Evolutionary conservation across 1,140 invertebrate genomes (phyloP).

Genomic region (Drosophila guanche): DNA sequence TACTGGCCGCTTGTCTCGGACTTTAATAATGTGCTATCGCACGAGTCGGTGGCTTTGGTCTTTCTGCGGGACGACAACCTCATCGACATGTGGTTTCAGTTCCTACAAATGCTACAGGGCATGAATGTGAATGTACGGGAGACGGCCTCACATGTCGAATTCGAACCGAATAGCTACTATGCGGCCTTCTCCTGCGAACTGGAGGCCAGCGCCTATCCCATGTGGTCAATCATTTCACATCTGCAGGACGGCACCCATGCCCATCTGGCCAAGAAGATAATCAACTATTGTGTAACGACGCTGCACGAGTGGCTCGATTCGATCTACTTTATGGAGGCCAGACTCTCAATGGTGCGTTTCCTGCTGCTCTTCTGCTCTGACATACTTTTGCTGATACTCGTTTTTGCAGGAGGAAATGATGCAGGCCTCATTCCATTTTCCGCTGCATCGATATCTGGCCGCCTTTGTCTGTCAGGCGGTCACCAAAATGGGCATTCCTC

Average conservation of each 20-base stretch:
- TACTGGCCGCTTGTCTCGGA: slow-evolving; percentile 99
- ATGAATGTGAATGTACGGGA: slow-evolving; percentile 98
- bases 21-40: slow-evolving; percentile 98
- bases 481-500: slow-evolving; percentile 89
- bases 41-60: slow-evolving; percentile 93
- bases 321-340: slow-evolving; percentile 89
- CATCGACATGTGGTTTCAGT: slow-evolving; percentile 97
- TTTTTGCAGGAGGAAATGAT: slow-evolving; percentile 88
- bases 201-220: slow-evolving; percentile 97
- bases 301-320: slow-evolving; percentile 94
- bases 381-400: background rate
- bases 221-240: slow-evolving; percentile 97
- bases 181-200: slow-evolving; percentile 98
- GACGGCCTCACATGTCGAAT: slow-evolving; percentile 95
- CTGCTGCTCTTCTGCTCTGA: background rate
- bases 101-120: slow-evolving; percentile 97
- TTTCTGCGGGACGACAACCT: slow-evolving; percentile 94
- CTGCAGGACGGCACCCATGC: slow-evolving; percentile 89
- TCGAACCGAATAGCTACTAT: slow-evolving; percentile 98
- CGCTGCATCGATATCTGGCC: slow-evolving; percentile 96
- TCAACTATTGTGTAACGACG: slow-evolving; percentile 89
- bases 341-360: slow-evolving; percentile 85
- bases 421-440: slow-evolving; percentile 97
- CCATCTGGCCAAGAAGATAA: slow-evolving; percentile 89
- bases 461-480: slow-evolving; percentile 96